Percentiles rank a stretch among this genome's conserved stretches.
Conservation (phyloP, 2,113 vertebrate genomes). For the Piprites chloris region DNA sequence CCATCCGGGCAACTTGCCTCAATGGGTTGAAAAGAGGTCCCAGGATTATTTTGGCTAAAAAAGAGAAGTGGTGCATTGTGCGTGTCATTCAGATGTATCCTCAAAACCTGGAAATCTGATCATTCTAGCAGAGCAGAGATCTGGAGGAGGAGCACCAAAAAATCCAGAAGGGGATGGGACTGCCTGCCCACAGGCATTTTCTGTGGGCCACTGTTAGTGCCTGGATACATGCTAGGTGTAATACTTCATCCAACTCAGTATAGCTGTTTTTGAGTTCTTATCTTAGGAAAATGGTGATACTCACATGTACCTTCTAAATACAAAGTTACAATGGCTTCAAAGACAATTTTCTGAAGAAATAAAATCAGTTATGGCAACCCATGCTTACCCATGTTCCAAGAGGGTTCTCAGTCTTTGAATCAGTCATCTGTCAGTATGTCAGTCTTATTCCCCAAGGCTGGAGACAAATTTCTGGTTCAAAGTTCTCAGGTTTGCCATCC, state of each 20-base stretch:
- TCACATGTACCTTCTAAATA: neutral
- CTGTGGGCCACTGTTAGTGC: neutral
- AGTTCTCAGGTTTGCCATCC: neutral
- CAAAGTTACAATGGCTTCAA: neutral
- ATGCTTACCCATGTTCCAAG: neutral
- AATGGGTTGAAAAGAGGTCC: accelerated
- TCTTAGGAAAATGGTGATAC: neutral
- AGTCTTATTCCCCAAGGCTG: neutral
- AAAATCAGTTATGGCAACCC: neutral
- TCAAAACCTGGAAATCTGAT: too few relatives aligned
- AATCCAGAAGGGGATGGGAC: neutral
- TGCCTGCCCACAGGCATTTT: neutral
- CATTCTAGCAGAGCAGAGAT: neutral
- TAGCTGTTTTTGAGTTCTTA: neutral
- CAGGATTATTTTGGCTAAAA: neutral
- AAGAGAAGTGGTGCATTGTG: neutral
- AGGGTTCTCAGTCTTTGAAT: neutral
- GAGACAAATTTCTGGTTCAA: neutral
- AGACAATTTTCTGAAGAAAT: neutral
- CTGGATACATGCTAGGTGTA: neutral
- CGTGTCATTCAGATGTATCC: neutral
- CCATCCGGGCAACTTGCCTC: neutral
- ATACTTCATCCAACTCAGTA: neutral
- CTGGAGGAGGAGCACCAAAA: neutral
- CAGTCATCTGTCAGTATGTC: neutral